These are phyloP conservation scores for Cheilosia vernalis DNA, from an alignment of 2,888 invertebrate genomes.

Conservation along the genomic window DNA sequence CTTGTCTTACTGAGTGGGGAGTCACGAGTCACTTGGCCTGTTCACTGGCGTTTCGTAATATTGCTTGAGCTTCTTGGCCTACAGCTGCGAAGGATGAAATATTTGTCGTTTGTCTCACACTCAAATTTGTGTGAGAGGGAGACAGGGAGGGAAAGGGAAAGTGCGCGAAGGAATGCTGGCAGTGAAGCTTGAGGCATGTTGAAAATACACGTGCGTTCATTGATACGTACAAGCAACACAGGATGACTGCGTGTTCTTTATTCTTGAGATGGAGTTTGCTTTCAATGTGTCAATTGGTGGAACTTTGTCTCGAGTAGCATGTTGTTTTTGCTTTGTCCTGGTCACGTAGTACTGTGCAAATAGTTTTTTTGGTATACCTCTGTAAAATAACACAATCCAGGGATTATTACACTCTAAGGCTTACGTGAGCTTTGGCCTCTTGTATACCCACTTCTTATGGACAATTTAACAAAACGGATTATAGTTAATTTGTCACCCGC, in stretches of 20 bases:
- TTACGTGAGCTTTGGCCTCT: no score
- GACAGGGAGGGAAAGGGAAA: no score
- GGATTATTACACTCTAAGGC: background rate
- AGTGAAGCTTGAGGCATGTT: background rate
- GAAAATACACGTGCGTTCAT: constrained; percentile 4
- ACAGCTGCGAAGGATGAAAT: background rate
- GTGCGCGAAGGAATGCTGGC: background rate
- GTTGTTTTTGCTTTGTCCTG: constrained; percentile 12
- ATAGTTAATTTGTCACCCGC: no score
- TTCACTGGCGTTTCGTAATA: background rate
- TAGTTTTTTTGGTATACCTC: constrained; percentile 6
- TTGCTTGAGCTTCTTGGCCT: constrained; percentile 9
- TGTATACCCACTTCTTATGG: no score
- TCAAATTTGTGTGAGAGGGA: background rate
- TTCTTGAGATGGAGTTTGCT: constrained; percentile 9
- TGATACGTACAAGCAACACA: background rate
- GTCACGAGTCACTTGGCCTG: background rate
- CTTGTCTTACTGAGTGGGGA: background rate
- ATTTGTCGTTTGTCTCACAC: constrained; percentile 5
- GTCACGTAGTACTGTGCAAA: constrained; percentile 28
- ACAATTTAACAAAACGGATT: no score
- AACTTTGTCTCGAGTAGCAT: constrained; percentile 4
- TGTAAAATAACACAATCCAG: background rate
- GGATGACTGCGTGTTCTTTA: background rate
- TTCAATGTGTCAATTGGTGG: constrained; percentile 33